phyloP scores from a whole-genome alignment of 2,888 invertebrate species.

The Choristoneura rosaceana region DNA sequence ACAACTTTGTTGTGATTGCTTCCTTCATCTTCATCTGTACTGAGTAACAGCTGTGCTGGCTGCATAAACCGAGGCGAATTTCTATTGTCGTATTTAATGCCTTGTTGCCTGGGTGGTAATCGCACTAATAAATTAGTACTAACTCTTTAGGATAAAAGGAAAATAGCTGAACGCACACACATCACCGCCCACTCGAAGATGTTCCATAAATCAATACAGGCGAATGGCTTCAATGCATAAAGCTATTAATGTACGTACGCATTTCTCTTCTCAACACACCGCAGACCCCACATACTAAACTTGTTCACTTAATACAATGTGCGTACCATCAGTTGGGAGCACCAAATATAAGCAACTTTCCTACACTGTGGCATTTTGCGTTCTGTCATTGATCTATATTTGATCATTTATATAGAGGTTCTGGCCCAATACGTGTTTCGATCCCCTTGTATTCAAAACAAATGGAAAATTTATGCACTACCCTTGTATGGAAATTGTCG shows the following conservation, averaged over 20 bases:
- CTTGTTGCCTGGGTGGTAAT: constrained; percentile 41
- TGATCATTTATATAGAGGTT: constrained; percentile 49
- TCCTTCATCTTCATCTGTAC: constrained; percentile 2
- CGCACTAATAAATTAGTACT: constrained; percentile 42
- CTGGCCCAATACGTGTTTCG: constrained; percentile 59
- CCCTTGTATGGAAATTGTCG: constrained; percentile 70
- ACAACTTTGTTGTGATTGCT: constrained; percentile 23
- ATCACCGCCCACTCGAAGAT: constrained; percentile 69
- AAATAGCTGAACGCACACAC: constrained; percentile 59
- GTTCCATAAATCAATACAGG: constrained; percentile 70
- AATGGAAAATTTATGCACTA: constrained; percentile 74
- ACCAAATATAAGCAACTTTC: neutral
- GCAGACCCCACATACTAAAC: constrained; percentile 45
- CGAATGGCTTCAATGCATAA: constrained; percentile 67
- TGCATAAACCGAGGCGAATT: constrained; percentile 32
- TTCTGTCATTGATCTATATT: constrained; percentile 39
- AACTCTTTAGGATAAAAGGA: constrained; percentile 50
- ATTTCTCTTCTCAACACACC: constrained; percentile 35
- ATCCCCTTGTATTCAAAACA: constrained; percentile 68
- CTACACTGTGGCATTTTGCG: constrained; percentile 45
- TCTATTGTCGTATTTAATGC: constrained; percentile 42
- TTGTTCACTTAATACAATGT: constrained; percentile 18
- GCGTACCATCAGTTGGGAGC: constrained; percentile 17
- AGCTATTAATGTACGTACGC: constrained; percentile 59
- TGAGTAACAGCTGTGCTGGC: constrained; percentile 13